A percentile compares a stretch with the other conserved stretches of the same genome.
phyloP scores from a whole-genome alignment of 1,140 invertebrate genomes.

The Dendroctonus valens region DNA sequence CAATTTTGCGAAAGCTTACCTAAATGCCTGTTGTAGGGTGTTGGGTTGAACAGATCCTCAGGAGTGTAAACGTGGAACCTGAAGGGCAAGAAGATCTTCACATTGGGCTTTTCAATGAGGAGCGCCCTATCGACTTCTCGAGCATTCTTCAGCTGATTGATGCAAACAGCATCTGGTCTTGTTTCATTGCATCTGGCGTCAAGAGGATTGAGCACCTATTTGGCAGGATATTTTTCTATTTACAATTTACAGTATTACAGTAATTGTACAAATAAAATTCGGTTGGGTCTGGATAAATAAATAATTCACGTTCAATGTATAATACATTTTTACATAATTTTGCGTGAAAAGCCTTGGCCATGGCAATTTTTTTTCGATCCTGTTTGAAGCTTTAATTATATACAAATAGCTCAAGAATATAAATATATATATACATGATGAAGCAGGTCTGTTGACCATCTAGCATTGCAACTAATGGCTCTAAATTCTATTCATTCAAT shows the following conservation, averaged over 20 bases:
- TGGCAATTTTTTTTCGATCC: too few relatives aligned
- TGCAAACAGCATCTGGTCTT: slow-evolving; percentile 67
- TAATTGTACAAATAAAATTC: background rate
- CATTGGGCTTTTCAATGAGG: slow-evolving; percentile 66
- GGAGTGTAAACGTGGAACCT: slow-evolving; percentile 70
- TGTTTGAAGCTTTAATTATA: too few relatives aligned
- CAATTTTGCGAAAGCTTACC: slow-evolving; percentile 56
- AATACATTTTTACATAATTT: too few relatives aligned
- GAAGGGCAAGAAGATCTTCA: slow-evolving; percentile 76
- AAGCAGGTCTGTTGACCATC: too few relatives aligned
- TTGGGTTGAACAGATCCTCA: slow-evolving; percentile 70
- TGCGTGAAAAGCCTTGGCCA: too few relatives aligned
- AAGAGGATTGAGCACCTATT: slow-evolving; percentile 73
- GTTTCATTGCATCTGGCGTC: slow-evolving; percentile 67
- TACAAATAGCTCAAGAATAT: too few relatives aligned
- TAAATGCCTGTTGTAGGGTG: slow-evolving; percentile 74
- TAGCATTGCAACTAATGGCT: too few relatives aligned
- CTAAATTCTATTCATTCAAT: too few relatives aligned
- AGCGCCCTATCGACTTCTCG: slow-evolving; percentile 63
- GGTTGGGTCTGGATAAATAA: too few relatives aligned
- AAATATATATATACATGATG: too few relatives aligned
- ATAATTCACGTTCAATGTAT: too few relatives aligned
- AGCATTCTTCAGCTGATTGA: slow-evolving; percentile 71
- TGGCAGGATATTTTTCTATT: slow-evolving; percentile 33
- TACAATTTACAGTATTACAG: slow-evolving; percentile 38